These are phyloP conservation scores for Tympanuchus pallidicinctus DNA, from an alignment of 2,113 vertebrate genomes.

Conservation along the genomic window DNA sequence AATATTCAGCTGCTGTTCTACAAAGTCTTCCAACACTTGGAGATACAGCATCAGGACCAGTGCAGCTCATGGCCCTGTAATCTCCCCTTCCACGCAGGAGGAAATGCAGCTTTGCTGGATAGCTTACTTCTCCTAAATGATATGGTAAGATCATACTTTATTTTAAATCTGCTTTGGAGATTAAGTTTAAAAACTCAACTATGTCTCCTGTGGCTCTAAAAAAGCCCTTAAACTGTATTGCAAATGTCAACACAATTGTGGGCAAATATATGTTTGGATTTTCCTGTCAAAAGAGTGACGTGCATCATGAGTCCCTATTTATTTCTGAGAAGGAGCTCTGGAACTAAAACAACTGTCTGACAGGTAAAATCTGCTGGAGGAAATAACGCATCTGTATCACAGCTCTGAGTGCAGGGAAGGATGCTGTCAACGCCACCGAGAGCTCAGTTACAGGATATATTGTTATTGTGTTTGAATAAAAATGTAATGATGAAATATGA, in stretches of 20 bases:
- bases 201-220: background rate
- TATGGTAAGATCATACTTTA: background rate
- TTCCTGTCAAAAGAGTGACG: conserved; percentile 37
- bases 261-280: conserved; percentile 33
- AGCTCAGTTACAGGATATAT: background rate
- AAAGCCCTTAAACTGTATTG: conserved; percentile 26
- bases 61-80: background rate
- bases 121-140: background rate
- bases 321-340: conserved; percentile 13
- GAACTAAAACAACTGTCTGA: conserved; percentile 26
- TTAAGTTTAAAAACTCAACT: background rate
- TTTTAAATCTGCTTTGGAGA: background rate
- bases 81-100: background rate
- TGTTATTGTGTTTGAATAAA: background rate
- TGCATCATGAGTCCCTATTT: conserved; percentile 33
- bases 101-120: background rate
- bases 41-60: background rate
- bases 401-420: background rate
- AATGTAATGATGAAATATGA: background rate
- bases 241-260: conserved; percentile 51
- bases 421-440: background rate
- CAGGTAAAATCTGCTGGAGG: conserved; percentile 34
- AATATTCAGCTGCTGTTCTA: background rate
- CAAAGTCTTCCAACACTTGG: background rate
- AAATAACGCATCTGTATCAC: background rate